phyloP scores from a whole-genome alignment of 2,113 vertebrate genomes.

The Ailurus styani region DNA sequence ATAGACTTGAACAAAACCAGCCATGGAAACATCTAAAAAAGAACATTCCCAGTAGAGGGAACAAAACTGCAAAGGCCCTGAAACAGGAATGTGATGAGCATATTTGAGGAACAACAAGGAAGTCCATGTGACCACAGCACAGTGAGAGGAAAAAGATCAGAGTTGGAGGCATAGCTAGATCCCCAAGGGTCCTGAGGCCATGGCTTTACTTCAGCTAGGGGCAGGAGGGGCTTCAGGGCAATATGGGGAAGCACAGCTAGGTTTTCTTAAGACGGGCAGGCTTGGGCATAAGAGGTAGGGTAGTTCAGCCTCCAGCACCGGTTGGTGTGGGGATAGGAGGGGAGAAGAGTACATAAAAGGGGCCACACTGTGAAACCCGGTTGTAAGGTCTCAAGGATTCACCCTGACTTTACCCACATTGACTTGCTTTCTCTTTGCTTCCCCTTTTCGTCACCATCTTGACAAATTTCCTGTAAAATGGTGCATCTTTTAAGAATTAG shows the following conservation, averaged over 20 bases:
- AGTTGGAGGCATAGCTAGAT: background rate
- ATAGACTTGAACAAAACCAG: background rate
- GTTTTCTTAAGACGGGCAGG: background rate
- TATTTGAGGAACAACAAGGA: background rate
- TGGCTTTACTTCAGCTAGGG: background rate
- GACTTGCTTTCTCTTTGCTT: background rate
- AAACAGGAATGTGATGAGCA: background rate
- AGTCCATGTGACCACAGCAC: background rate
- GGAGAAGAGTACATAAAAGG: fast-evolving
- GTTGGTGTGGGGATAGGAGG: background rate
- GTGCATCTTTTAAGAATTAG: background rate
- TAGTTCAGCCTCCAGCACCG: background rate
- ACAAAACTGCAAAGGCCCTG: background rate
- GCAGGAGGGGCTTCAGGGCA: background rate
- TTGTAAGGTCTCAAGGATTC: background rate
- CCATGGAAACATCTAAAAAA: background rate
- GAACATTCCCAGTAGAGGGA: background rate
- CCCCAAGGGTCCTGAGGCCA: background rate
- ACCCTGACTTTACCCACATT: too few relatives aligned
- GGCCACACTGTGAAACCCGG: background rate
- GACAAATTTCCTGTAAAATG: background rate
- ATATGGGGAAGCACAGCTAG: too few relatives aligned
- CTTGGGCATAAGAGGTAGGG: background rate
- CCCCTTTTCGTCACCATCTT: background rate
- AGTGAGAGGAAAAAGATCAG: background rate